Conservation (phyloP, 2,797 vertebrate species). For the Gymnopithys bicolor region DNA sequence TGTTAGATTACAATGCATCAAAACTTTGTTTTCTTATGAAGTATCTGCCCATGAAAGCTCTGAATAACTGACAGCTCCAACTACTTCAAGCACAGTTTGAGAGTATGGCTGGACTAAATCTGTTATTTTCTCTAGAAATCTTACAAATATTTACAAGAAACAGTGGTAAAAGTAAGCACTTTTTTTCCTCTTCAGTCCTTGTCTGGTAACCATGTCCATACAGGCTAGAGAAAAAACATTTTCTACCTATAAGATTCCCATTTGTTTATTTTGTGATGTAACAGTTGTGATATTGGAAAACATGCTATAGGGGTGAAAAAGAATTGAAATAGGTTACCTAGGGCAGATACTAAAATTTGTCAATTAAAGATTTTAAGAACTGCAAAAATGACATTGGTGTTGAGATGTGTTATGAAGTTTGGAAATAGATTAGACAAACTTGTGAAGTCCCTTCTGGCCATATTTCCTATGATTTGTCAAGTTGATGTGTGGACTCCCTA, state of each 20-base stretch:
- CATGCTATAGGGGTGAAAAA: background rate
- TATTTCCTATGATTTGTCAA: background rate
- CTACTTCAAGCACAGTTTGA: background rate
- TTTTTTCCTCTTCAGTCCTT: background rate
- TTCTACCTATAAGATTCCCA: background rate
- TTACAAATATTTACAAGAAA: background rate
- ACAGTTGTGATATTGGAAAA: background rate
- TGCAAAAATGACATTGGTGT: background rate
- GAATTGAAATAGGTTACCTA: background rate
- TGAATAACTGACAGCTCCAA: background rate
- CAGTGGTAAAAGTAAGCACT: background rate
- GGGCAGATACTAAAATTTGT: background rate
- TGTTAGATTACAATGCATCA: background rate
- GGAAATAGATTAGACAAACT: background rate
- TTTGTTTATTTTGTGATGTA: background rate
- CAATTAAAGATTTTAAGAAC: background rate
- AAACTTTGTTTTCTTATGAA: background rate
- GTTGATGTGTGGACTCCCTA: background rate
- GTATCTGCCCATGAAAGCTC: background rate
- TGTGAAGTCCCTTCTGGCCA: background rate
- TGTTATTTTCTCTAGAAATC: background rate
- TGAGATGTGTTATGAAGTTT: background rate
- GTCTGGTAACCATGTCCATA: background rate
- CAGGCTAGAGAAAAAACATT: background rate
- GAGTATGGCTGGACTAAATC: background rate